A percentile compares a stretch with the other conserved stretches of the same genome.
These are phyloP conservation scores for Clarias pachynema DNA, from an alignment of 2,797 vertebrate species.

Conservation along the genomic window DNA sequence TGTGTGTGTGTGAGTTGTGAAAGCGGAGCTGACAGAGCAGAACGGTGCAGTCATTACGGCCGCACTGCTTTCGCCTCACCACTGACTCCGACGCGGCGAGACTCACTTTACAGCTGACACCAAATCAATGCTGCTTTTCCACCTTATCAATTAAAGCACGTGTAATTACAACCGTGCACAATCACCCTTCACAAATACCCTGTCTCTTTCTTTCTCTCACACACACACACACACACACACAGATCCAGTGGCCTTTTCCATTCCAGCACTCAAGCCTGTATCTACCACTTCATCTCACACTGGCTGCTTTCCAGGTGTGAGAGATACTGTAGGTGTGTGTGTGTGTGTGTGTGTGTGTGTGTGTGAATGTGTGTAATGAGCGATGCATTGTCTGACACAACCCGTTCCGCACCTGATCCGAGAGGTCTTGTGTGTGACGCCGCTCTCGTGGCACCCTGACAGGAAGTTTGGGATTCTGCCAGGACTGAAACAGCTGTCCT, in stretches of 20 bases:
- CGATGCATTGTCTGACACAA: conserved; percentile 31
- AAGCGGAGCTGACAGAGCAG: conserved; percentile 74
- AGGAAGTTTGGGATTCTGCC: conserved; percentile 67
- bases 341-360: conserved; percentile 36
- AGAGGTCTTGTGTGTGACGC: conserved; percentile 41
- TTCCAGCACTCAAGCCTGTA: conserved; percentile 19
- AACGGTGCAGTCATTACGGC: conserved; percentile 76
- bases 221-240: conserved; percentile 18
- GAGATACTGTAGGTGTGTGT: conserved; percentile 15
- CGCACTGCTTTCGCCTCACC: conserved; percentile 30
- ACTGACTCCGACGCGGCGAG: conserved; percentile 53
- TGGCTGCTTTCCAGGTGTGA: conserved; percentile 46
- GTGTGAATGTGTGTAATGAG: conserved; percentile 34
- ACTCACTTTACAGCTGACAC: conserved; percentile 69
- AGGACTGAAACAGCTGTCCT: conserved; percentile 76
- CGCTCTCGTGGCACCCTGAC: conserved; percentile 14
- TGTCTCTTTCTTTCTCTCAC: not conserved
- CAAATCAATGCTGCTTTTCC: conserved; percentile 82
- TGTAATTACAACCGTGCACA: conserved; percentile 80
- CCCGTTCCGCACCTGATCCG: conserved; percentile 51
- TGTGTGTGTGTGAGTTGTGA: conserved; percentile 40
- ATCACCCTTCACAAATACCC: conserved; percentile 64
- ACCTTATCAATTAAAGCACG: conserved; percentile 82
- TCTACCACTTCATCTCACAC: conserved; percentile 36
- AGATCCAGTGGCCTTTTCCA: conserved; percentile 33